Percentiles rank a stretch among this genome's conserved stretches.
These are phyloP conservation scores for Leptestheria dahalacensis DNA, from an alignment of 1,140 invertebrate species.

Conservation along the genomic window DNA sequence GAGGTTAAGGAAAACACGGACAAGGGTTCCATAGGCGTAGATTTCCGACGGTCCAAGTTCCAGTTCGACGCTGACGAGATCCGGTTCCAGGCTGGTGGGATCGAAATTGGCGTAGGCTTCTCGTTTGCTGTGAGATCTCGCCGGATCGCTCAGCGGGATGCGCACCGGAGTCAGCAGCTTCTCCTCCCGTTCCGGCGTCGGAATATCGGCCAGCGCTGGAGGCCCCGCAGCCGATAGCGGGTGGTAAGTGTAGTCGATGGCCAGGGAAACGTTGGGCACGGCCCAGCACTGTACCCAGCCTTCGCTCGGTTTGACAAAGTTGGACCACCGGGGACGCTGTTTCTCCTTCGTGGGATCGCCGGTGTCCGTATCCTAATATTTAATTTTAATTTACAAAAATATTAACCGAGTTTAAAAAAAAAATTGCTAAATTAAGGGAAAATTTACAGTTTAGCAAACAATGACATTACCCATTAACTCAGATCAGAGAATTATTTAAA, in stretches of 20 bases:
- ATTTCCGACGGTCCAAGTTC: slow-evolving; percentile 85
- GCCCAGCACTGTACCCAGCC: slow-evolving; percentile 95
- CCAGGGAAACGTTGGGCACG: slow-evolving; percentile 79
- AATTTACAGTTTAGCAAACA: not conserved
- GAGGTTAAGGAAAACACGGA: slow-evolving; percentile 73
- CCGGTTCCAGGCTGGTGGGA: slow-evolving; percentile 60
- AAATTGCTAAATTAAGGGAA: not conserved
- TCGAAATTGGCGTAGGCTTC: slow-evolving; percentile 49
- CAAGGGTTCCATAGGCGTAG: slow-evolving; percentile 72
- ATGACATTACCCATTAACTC: too few relatives aligned
- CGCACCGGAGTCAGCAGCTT: slow-evolving; percentile 76
- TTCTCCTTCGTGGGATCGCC: not conserved
- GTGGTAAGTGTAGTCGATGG: slow-evolving; percentile 80
- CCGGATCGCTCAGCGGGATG: slow-evolving; percentile 39
- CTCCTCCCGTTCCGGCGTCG: slow-evolving; percentile 87
- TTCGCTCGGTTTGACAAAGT: slow-evolving; percentile 28
- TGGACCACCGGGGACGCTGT: slow-evolving; percentile 1
- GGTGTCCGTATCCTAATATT: not conserved
- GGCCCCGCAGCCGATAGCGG: slow-evolving; percentile 72
- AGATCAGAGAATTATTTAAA: too few relatives aligned
- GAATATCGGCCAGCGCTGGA: slow-evolving; percentile 72
- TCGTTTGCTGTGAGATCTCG: not conserved
- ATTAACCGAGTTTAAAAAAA: not conserved
- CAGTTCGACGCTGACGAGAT: slow-evolving; percentile 75
- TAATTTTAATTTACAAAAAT: not conserved